Evolutionary conservation across 2,113 vertebrate genomes (phyloP).

Genomic region (Chrysemys picta): DNA sequence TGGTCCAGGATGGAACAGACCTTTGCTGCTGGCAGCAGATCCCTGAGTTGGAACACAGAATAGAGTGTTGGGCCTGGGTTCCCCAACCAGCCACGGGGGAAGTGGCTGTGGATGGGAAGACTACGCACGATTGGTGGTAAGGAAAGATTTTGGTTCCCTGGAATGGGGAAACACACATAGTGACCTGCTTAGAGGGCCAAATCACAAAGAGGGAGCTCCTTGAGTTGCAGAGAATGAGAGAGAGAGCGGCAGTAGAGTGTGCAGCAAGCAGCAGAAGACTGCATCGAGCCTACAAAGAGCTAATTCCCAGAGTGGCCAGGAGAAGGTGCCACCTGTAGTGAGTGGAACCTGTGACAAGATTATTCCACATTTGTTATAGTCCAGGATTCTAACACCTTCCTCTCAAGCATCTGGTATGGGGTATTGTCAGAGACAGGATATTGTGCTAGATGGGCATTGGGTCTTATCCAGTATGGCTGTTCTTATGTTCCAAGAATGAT

Average conservation of each 20-base stretch:
- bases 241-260: not conserved
- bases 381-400: not conserved
- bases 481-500: not conserved
- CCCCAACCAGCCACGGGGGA: no score
- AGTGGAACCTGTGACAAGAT: not conserved
- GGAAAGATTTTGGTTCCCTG: not conserved
- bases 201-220: not conserved
- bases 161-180: not conserved
- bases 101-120: no score
- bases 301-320: not conserved
- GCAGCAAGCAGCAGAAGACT: not conserved
- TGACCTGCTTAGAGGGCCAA: no score
- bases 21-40: not conserved
- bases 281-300: not conserved
- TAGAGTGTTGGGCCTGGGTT: no score
- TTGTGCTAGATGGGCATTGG: not conserved
- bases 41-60: not conserved
- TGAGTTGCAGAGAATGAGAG: no score
- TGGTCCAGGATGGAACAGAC: not conserved
- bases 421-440: not conserved
- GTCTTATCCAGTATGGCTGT: rapidly evolving
- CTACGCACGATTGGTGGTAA: no score
- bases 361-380: not conserved
- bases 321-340: not conserved
- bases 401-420: not conserved